Evolutionary conservation across 1,140 invertebrate species (phyloP).

Genomic region (Rhagoletis pomonella): DNA sequence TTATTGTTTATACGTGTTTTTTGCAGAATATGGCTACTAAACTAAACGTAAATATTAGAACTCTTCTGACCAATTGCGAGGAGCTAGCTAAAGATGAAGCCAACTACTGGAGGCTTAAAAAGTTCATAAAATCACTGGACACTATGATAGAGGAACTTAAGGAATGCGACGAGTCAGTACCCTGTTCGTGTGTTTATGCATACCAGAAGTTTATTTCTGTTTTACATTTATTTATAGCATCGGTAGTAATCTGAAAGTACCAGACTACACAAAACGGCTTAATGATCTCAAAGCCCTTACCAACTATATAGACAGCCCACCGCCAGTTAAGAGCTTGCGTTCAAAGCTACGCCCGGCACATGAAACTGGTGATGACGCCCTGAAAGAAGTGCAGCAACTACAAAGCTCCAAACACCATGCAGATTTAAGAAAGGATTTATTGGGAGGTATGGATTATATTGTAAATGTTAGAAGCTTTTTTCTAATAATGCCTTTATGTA

Average conservation of each 20-base stretch:
- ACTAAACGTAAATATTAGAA: constrained; percentile 83
- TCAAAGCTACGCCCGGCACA: constrained; percentile 41
- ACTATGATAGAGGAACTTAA: constrained; percentile 82
- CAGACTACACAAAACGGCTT: constrained; percentile 65
- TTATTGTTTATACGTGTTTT: constrained; percentile 50
- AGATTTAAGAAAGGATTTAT: constrained; percentile 82
- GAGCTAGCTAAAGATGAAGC: constrained; percentile 81
- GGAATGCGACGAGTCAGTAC: constrained; percentile 77
- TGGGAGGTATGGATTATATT: constrained; percentile 68
- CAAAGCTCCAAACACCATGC: constrained; percentile 83
- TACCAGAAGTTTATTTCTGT: not conserved
- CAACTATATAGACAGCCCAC: constrained; percentile 64
- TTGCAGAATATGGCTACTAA: constrained; percentile 74
- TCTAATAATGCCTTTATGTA: constrained; percentile 58
- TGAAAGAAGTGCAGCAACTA: constrained; percentile 86
- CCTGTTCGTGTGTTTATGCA: constrained; percentile 18
- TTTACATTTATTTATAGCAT: constrained; percentile 55
- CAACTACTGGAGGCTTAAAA: constrained; percentile 82
- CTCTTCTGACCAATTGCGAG: constrained; percentile 82
- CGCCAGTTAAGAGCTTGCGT: constrained; percentile 32
- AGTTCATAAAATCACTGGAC: constrained; percentile 82
- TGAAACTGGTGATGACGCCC: constrained; percentile 74
- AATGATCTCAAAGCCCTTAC: constrained; percentile 62
- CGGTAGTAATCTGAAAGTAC: constrained; percentile 61
- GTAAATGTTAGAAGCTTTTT: constrained; percentile 60